Evolutionary conservation across 2,888 invertebrate species (phyloP).

Genomic region (Eupithecia tripunctaria): DNA sequence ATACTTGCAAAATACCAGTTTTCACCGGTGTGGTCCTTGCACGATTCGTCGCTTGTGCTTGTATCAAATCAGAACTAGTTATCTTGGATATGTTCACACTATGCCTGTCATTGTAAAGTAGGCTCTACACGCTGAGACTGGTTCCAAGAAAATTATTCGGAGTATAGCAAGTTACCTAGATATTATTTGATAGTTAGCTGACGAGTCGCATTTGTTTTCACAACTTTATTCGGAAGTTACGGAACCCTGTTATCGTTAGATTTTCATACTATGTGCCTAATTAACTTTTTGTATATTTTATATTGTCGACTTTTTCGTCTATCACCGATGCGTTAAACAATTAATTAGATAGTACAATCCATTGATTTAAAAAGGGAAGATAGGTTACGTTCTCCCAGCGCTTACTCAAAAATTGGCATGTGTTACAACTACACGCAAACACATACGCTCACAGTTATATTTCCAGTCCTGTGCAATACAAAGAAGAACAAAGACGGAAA

Average conservation of each 20-base stretch:
- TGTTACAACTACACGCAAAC: too few relatives aligned
- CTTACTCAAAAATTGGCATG: too few relatives aligned
- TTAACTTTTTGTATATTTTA: too few relatives aligned
- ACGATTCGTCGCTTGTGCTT: slow-evolving; percentile 11
- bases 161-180: not conserved
- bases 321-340: too few relatives aligned
- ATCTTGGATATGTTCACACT: slow-evolving; percentile 20
- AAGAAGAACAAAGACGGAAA: too few relatives aligned
- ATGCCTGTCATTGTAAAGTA: slow-evolving; percentile 2
- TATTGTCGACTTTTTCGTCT: too few relatives aligned
- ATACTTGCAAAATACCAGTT: slow-evolving; percentile 14
- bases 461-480: too few relatives aligned
- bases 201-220: not conserved
- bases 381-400: too few relatives aligned
- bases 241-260: not conserved
- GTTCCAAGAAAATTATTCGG: not conserved
- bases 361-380: too few relatives aligned
- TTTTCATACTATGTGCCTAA: too few relatives aligned
- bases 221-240: not conserved
- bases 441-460: too few relatives aligned
- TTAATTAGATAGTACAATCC: too few relatives aligned
- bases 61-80: slow-evolving; percentile 22
- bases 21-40: slow-evolving; percentile 19
- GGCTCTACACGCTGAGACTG: not conserved
- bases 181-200: not conserved